A percentile compares a stretch with the other conserved stretches of the same genome.
Evolutionary conservation across 35 echinoderm and acorn worm species (phyloP).

Genomic region (Apostichopus parvimensis): DNA sequence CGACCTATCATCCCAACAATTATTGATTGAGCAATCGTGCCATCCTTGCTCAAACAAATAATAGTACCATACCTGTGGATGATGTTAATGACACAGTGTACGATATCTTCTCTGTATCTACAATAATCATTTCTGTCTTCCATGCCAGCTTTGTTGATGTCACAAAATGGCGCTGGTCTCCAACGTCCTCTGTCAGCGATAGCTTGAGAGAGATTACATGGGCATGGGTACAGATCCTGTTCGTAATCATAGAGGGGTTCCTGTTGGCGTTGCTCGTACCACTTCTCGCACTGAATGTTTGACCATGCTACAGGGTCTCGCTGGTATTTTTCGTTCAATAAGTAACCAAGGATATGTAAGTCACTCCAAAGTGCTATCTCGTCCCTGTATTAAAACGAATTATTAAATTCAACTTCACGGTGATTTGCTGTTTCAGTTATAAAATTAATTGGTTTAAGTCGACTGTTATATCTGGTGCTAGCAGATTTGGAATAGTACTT

Average conservation of each 20-base stretch:
- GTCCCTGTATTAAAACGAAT: not conserved
- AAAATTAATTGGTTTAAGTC: too few species aligned
- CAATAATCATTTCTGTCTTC: conserved; percentile 57
- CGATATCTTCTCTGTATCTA: conserved; percentile 48
- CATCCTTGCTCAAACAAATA: too few species aligned
- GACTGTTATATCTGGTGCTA: too few species aligned
- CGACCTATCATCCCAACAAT: too few species aligned
- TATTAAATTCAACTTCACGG: too few species aligned
- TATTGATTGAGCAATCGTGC: too few species aligned
- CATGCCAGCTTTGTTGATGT: conserved; percentile 28
- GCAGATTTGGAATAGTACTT: too few species aligned
- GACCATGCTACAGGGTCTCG: conserved; percentile 57
- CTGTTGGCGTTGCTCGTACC: conserved; percentile 45
- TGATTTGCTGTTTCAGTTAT: too few species aligned
- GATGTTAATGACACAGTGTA: conserved; percentile 73
- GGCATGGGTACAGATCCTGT: conserved; percentile 69
- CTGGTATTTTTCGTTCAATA: conserved; percentile 65
- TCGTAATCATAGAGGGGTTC: conserved; percentile 55
- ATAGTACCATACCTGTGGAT: conserved; percentile 49
- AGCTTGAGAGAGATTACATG: conserved; percentile 64
- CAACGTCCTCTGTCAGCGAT: conserved; percentile 71
- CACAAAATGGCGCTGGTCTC: conserved; percentile 57
- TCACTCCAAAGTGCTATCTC: conserved; percentile 60
- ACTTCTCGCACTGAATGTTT: conserved; percentile 50
- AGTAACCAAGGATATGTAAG: conserved; percentile 55